These are phyloP conservation scores for Steinernema feltiae DNA, from an alignment of 1,140 invertebrate genomes.

Conservation along the genomic window DNA sequence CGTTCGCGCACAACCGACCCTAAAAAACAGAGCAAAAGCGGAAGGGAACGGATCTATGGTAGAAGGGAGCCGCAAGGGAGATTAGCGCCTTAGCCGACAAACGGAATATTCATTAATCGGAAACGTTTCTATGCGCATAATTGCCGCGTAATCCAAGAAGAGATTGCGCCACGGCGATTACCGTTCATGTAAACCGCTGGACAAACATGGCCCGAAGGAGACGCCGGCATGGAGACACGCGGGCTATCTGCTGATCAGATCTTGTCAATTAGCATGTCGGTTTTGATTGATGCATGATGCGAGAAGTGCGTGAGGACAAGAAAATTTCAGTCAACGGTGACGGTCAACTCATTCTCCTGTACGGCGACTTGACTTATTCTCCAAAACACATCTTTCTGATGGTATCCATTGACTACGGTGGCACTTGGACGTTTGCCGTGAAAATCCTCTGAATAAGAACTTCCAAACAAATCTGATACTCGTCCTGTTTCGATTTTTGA, in stretches of 20 bases:
- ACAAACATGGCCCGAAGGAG: neutral
- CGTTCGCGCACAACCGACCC: neutral
- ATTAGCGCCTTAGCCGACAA: conserved; percentile 4
- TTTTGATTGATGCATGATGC: conserved; percentile 3
- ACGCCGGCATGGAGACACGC: neutral
- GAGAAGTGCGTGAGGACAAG: neutral
- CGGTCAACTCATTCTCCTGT: too few species aligned
- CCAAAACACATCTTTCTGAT: too few species aligned
- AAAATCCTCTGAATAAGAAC: too few species aligned
- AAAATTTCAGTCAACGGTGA: too few species aligned
- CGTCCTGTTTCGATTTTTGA: too few species aligned
- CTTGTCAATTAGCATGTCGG: conserved; percentile 9
- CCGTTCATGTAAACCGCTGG: neutral
- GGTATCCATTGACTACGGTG: too few species aligned
- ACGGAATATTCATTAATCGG: conserved; percentile 8
- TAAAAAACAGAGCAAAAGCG: neutral
- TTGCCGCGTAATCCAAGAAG: neutral
- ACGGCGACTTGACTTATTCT: too few species aligned
- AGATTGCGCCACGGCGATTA: neutral
- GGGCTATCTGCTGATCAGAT: neutral
- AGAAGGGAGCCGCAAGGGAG: neutral
- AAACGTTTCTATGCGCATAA: conserved; percentile 3
- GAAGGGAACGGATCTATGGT: neutral
- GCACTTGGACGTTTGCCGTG: too few species aligned
- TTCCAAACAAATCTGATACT: too few species aligned